phyloP scores from a whole-genome alignment of 2,888 invertebrate genomes.

The Idaea biselata region DNA sequence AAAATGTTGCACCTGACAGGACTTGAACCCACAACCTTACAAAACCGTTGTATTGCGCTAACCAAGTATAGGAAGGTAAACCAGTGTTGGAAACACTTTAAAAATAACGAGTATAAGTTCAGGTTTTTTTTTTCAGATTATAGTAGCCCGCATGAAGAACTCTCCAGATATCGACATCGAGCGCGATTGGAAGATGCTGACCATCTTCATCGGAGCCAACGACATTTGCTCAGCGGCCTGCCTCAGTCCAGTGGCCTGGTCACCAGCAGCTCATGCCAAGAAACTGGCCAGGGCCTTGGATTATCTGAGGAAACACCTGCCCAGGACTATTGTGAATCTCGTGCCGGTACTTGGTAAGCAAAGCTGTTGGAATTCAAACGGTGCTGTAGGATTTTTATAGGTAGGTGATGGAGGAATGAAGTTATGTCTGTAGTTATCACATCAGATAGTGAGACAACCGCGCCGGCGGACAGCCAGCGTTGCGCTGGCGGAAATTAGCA shows the following conservation, averaged over 20 bases:
- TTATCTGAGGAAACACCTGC: slow-evolving; percentile 83
- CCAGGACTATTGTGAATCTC: slow-evolving; percentile 85
- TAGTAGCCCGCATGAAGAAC: slow-evolving; percentile 83
- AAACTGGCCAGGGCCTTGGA: slow-evolving; percentile 84
- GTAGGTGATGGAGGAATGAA: too few relatives aligned
- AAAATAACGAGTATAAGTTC: too few relatives aligned
- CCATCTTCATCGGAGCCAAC: slow-evolving; percentile 88
- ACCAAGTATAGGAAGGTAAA: too few relatives aligned
- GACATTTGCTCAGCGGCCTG: slow-evolving; percentile 88
- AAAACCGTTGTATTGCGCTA: too few relatives aligned
- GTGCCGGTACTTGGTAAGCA: slow-evolving; percentile 85
- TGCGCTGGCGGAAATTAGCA: too few relatives aligned
- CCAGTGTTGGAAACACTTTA: too few relatives aligned
- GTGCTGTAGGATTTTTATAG: too few relatives aligned
- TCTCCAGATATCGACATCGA: slow-evolving; percentile 81
- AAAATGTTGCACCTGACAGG: too few relatives aligned
- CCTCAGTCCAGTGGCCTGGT: slow-evolving; percentile 79
- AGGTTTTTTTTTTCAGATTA: slow-evolving; percentile 63
- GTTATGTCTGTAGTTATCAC: too few relatives aligned
- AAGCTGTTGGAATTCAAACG: not conserved
- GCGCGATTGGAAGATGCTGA: slow-evolving; percentile 88
- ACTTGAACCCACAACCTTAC: too few relatives aligned
- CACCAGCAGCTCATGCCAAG: slow-evolving; percentile 81
- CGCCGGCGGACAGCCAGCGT: too few relatives aligned
- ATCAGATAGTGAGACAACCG: too few relatives aligned